phyloP scores from a whole-genome alignment of 2,113 vertebrate species.

The Podarcis muralis region DNA sequence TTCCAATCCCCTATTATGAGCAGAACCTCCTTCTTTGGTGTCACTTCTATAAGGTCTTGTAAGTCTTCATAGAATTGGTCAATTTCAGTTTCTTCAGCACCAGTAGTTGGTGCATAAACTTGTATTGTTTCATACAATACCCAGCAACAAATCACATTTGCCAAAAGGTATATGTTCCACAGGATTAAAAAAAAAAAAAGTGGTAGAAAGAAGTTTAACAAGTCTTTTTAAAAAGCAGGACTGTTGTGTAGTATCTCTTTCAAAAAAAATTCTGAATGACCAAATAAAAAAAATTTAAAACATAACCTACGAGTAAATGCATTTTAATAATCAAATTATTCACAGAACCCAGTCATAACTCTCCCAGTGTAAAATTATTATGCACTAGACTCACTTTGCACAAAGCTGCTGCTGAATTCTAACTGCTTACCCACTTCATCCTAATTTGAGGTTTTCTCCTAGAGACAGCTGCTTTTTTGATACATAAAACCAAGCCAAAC shows the following conservation, averaged over 20 bases:
- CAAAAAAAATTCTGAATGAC: background rate
- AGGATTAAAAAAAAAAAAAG: background rate
- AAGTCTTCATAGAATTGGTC: too few species aligned
- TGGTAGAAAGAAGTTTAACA: background rate
- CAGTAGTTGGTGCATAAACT: too few species aligned
- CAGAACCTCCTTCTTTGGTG: too few species aligned
- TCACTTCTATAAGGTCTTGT: too few species aligned
- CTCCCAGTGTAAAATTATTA: slow-evolving; percentile 47
- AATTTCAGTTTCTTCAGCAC: too few species aligned
- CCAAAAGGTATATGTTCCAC: too few species aligned
- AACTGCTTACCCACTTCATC: slow-evolving; percentile 16
- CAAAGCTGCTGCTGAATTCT: slow-evolving; percentile 4
- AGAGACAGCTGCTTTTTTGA: slow-evolving; percentile 38
- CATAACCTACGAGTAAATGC: background rate
- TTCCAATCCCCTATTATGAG: too few species aligned
- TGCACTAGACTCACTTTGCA: background rate
- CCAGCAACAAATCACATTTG: background rate
- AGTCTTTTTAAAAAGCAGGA: background rate
- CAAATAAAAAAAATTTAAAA: background rate
- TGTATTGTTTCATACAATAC: background rate
- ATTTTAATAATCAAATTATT: slow-evolving; percentile 31
- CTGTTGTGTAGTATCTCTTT: background rate
- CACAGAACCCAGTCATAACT: slow-evolving; percentile 33
- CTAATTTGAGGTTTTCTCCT: slow-evolving; percentile 37
- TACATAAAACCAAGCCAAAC: slow-evolving; percentile 49